These are phyloP conservation scores for Drosophila cardini DNA, from an alignment of 1,140 invertebrate genomes.

Conservation along the genomic window DNA sequence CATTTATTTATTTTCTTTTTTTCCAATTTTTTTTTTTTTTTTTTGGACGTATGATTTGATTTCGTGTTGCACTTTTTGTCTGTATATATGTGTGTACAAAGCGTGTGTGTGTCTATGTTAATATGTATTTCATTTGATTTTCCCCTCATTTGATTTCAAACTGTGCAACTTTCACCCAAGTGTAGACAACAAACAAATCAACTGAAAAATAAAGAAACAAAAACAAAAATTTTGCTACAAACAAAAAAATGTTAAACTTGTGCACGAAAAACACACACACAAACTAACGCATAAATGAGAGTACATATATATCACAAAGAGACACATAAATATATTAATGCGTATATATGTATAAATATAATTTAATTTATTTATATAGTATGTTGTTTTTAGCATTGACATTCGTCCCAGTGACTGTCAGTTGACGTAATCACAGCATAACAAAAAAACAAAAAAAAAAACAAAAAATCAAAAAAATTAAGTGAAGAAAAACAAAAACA, in stretches of 20 bases:
- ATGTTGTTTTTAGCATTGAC: conserved; percentile 44
- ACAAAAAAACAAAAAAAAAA: conserved; percentile 39
- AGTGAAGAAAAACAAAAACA: conserved; percentile 12
- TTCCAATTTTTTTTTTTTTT: conserved; percentile 30
- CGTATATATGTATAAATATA: conserved; percentile 9
- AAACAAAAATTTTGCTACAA: conserved; percentile 36
- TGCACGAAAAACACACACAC: conserved; percentile 6
- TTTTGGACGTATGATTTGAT: conserved; percentile 61
- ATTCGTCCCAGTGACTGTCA: conserved; percentile 54
- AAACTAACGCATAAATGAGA: conserved; percentile 20
- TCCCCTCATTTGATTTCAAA: conserved; percentile 62
- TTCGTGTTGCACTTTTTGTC: conserved; percentile 59
- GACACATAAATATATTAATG: background rate
- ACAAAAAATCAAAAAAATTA: background rate
- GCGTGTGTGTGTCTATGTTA: conserved; percentile 11
- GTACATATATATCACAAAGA: background rate
- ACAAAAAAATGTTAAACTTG: conserved; percentile 29
- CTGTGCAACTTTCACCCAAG: conserved; percentile 72
- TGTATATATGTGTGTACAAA: conserved; percentile 10
- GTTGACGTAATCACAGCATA: conserved; percentile 76
- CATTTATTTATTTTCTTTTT: no score
- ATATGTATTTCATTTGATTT: conserved; percentile 48
- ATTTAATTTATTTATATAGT: conserved; percentile 49
- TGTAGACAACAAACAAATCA: conserved; percentile 50
- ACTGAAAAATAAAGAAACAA: conserved; percentile 43